Percentiles rank a stretch among this genome's conserved stretches.
phyloP scores from a whole-genome alignment of 2,888 invertebrate species.

The Drepana falcataria region DNA sequence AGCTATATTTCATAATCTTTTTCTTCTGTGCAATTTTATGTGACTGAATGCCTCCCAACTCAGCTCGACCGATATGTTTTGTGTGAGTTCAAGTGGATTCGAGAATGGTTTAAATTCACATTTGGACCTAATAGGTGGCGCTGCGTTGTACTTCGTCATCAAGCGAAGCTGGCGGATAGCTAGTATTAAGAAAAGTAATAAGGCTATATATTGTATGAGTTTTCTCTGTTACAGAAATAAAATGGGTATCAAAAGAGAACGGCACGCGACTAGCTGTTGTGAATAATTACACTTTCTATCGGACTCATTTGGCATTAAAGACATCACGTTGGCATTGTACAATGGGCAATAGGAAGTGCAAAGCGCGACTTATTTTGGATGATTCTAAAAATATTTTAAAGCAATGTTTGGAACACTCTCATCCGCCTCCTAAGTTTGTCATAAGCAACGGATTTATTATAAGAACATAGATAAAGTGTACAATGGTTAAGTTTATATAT shows the following conservation, averaged over 20 bases:
- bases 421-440: conserved; percentile 11
- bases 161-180: too few relatives aligned
- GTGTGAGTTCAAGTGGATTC: too few relatives aligned
- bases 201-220: too few relatives aligned
- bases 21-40: too few relatives aligned
- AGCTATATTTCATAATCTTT: too few relatives aligned
- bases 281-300: background rate
- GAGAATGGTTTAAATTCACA: too few relatives aligned
- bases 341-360: background rate
- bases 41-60: too few relatives aligned
- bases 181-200: too few relatives aligned
- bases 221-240: background rate
- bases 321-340: background rate
- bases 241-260: background rate
- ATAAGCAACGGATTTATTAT: conserved; percentile 17
- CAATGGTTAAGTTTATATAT: too few relatives aligned
- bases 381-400: background rate
- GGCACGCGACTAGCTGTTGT: background rate
- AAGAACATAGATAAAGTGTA: conserved; percentile 3
- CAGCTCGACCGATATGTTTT: too few relatives aligned
- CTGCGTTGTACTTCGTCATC: too few relatives aligned
- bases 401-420: conserved; percentile 10
- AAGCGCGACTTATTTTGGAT: background rate
- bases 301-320: background rate
- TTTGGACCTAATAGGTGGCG: too few relatives aligned